These are phyloP conservation scores for Neelides sp. DNA, from an alignment of 1,140 invertebrate genomes.

Conservation along the genomic window DNA sequence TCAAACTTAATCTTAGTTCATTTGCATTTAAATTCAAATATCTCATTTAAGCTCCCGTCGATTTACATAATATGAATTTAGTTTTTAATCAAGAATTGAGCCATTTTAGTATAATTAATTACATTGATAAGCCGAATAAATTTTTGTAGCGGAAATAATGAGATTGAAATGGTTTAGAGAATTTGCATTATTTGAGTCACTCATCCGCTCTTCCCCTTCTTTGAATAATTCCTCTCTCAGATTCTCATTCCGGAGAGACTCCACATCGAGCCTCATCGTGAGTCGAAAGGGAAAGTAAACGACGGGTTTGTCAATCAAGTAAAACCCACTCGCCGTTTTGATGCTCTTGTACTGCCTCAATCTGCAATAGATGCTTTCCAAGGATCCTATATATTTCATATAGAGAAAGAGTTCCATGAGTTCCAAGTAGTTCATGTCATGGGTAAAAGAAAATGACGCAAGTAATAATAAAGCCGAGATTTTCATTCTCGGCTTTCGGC, in stretches of 20 bases:
- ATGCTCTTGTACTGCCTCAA: constrained; percentile 43
- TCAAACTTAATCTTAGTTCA: background rate
- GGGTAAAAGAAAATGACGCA: no score
- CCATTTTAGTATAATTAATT: no score
- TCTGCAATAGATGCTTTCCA: constrained; percentile 37
- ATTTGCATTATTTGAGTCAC: background rate
- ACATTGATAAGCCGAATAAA: constrained; percentile 64
- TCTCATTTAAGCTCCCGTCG: background rate
- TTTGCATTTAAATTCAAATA: background rate
- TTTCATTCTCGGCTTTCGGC: no score
- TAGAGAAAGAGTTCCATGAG: no score
- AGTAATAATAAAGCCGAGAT: no score
- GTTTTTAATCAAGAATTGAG: no score
- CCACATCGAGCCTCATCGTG: constrained; percentile 54
- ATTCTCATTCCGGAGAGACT: no score
- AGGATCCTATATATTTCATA: no score
- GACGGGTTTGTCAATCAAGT: constrained; percentile 45
- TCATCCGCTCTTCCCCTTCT: background rate
- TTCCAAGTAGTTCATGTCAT: no score
- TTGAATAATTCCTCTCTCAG: background rate
- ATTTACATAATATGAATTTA: no score
- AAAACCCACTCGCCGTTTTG: constrained; percentile 42
- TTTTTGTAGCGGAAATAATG: constrained; percentile 54
- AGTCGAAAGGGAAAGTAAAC: constrained; percentile 60
- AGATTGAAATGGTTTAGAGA: constrained; percentile 41